phyloP scores from a whole-genome alignment of 2,797 vertebrate genomes.

The Melanotaenia parkinsoni region DNA sequence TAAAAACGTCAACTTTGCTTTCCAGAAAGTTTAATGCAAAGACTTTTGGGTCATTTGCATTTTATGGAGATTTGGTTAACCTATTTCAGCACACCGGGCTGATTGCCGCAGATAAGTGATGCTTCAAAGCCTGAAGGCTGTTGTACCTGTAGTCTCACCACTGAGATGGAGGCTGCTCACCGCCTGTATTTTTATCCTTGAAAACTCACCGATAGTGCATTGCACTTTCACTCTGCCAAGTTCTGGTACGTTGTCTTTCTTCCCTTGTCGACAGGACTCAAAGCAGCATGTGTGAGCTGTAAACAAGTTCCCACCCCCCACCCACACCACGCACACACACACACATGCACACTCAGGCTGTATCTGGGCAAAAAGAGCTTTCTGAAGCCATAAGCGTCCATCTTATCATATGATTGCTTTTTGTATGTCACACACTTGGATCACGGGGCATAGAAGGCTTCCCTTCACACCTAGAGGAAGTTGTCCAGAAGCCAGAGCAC shows the following conservation, averaged over 20 bases:
- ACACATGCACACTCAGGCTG: conserved; percentile 65
- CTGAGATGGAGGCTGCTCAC: conserved; percentile 71
- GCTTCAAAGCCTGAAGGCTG: conserved; percentile 69
- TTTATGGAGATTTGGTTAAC: conserved; percentile 71
- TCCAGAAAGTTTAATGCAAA: conserved; percentile 49
- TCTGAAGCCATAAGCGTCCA: conserved; percentile 74
- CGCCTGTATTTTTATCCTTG: conserved; percentile 75
- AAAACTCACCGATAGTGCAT: conserved; percentile 64
- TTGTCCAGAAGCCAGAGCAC: conserved; percentile 58
- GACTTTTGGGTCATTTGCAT: conserved; percentile 61
- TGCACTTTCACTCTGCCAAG: conserved; percentile 76
- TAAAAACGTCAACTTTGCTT: conserved; percentile 29
- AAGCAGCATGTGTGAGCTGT: conserved; percentile 78
- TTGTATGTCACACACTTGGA: conserved; percentile 62
- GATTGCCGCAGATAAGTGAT: conserved; percentile 72
- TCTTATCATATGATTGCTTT: conserved; percentile 75
- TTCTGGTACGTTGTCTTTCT: conserved; percentile 73
- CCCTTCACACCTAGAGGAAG: conserved; percentile 72
- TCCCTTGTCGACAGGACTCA: conserved; percentile 76
- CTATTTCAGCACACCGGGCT: conserved; percentile 65
- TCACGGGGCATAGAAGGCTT: conserved; percentile 66
- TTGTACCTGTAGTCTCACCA: conserved; percentile 63
- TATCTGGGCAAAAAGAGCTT: conserved; percentile 82
- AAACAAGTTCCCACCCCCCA: conserved; percentile 81
- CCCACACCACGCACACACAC: conserved; percentile 57